Base-by-base conservation (phyloP, 2,888 invertebrate species). In the Brassicogethes aeneus region DNA sequence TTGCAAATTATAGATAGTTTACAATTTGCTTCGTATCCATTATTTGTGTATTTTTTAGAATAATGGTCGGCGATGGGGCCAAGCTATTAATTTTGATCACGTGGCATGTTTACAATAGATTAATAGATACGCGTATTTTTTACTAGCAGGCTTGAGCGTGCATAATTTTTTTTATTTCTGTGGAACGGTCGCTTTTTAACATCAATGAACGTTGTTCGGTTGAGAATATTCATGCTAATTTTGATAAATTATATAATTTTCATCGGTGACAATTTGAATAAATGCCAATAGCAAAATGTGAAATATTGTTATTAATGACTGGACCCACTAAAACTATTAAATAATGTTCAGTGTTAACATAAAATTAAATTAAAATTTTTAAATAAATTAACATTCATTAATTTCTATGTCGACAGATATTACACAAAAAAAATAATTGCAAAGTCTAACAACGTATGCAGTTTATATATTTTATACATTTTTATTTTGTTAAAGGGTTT, bases 1-100 rank as follows among this genome's bases (percentile, higher is more conserved):
- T 44, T 46, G 47, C 50, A 50, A 46, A 53, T 52, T 52, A 50
- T 43, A 47, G 47, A 53, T 50, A 51, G 54, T 48, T 54, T 55
- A 42, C 43, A 50, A 43, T 31, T 37, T 48, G 36, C 17, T 32
- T 10, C 32, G 32, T 32, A 10, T 12, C 13, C 14, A 12, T 32
- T 32, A 7, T 32, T 32, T 32, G 32, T 5, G 32, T 5, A 13
- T 32, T 32, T 32, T 13, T 32, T 32, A 13, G 14, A 8, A 32
- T 32, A 32, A 32, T 32, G 32, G 12, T 12, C 12, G 23, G 5
- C 23, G 10, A 23, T 23, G 23, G 23, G n/a, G 5, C 23, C 5
- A 23, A 23, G 10, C 23, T 5, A 23, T 23, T 23, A 23, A 23
- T 23, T 23, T 23, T 23, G 5, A 7, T 23, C 23, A 10, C 10